Evolutionary conservation across 37 sponge, comb jelly and placozoan genomes (phyloP), one percentile per base, ranked within the genome.

Genomic region (Corticium candelabrum): DNA sequence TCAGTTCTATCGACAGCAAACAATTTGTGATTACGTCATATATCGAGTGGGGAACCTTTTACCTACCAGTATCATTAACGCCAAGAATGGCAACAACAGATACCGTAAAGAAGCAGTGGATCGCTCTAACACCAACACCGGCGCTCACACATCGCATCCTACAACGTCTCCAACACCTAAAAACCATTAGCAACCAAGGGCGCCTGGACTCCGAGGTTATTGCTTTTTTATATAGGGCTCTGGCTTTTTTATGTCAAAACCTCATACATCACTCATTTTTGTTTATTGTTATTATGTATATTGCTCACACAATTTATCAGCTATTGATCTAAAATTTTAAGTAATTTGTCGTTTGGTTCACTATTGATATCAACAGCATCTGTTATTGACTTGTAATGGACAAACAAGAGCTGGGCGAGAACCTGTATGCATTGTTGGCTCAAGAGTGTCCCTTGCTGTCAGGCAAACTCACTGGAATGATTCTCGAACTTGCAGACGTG

Each of bases 381-480:
- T n/a, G n/a, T n/a, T n/a, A n/a, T n/a, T n/a, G 62, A 11, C 15
- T 50, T 50, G 21, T 11, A 50, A 50, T 50, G 62, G 62, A 50
- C 62, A 21, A 50, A 50, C n/a, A n/a, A n/a, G n/a, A n/a, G n/a
- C 62, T 50, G 15, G 62, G 62, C 11, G 62, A 50, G 21, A 11
- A 21, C 11, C 62, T 50, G 15, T 50, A 50, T 21, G 62, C 62
- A 15, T 15, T 72, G 15, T 27, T 72, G 15, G 11, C 29, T 27
- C 15, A 32, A 15, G 74, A 36, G 15, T 27, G 21, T 32, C 37
- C 33, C 21, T 27, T 72, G 74, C 74, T 72, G 37, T 11, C 37
- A 72, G 21, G 15, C 74, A 72, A 72, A 72, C 33, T 72, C 29
- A 72, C 37, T 27, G 37, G 37, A 15, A 72, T 50, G 62, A 50